A percentile compares a stretch with the other conserved stretches of the same genome.
Conservation (phyloP, 2,797 vertebrate genomes). For the Tenualosa thibaudeaui region DNA sequence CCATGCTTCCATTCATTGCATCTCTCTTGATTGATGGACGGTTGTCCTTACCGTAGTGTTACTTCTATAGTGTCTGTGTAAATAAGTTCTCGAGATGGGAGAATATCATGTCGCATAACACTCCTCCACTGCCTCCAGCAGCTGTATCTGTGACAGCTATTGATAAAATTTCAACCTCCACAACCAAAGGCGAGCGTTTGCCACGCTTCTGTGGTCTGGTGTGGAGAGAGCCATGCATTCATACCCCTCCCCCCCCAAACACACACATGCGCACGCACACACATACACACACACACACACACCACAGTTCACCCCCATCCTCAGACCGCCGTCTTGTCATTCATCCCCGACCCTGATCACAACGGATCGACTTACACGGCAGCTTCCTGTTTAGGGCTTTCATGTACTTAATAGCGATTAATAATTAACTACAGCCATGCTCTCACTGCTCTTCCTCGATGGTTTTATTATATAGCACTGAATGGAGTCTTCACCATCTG, state of each 20-base stretch:
- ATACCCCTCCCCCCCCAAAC: neutral
- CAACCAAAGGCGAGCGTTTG: neutral
- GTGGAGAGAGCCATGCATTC: neutral
- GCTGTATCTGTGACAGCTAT: neutral
- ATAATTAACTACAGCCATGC: constrained; percentile 70
- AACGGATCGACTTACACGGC: constrained; percentile 67
- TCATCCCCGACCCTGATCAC: constrained; percentile 45
- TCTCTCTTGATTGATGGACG: neutral
- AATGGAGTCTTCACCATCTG: neutral
- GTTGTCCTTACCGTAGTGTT: neutral
- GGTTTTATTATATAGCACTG: constrained; percentile 49
- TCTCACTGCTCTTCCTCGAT: constrained; percentile 51
- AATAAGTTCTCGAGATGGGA: neutral
- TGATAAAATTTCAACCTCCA: neutral
- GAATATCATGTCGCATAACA: neutral
- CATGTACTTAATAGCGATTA: constrained; percentile 58
- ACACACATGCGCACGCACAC: neutral
- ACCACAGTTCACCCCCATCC: neutral
- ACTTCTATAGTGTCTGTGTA: neutral
- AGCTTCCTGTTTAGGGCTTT: constrained; percentile 68
- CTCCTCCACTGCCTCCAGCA: neutral
- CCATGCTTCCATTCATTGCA: neutral
- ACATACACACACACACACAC: neutral
- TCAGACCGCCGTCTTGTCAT: constrained; percentile 20
- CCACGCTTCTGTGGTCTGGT: neutral